These are phyloP conservation scores for Troides aeacus DNA, from an alignment of 2,888 invertebrate genomes.

Conservation along the genomic window DNA sequence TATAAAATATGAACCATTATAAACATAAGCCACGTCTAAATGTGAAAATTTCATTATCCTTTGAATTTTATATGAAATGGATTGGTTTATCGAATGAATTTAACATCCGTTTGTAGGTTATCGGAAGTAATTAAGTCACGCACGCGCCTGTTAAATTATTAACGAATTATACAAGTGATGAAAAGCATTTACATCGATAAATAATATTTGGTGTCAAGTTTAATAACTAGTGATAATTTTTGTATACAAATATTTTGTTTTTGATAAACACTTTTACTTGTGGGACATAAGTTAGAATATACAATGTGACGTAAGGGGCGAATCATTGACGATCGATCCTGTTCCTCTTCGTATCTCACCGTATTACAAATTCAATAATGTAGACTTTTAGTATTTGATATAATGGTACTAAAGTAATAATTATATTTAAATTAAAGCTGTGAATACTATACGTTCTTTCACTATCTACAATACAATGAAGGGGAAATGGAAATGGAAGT, in stretches of 20 bases:
- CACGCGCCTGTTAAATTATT: constrained; percentile 1
- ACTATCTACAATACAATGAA: constrained; percentile 20
- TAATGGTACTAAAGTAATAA: neutral
- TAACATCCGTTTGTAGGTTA: neutral
- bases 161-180: neutral
- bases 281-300: no score
- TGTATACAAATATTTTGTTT: no score
- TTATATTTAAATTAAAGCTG: neutral
- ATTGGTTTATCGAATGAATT: neutral
- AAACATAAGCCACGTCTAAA: neutral
- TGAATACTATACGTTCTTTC: constrained; percentile 2
- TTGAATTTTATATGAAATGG: neutral
- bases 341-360: no score
- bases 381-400: no score
- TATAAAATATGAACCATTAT: no score
- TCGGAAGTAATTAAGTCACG: neutral
- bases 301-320: no score
- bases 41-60: neutral
- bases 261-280: no score
- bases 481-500: constrained; percentile 25
- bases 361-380: no score
- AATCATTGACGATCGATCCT: no score
- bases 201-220: neutral
- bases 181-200: neutral
- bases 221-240: no score